These are phyloP conservation scores for Leptonema lineaticorne DNA, from an alignment of 1,140 invertebrate species.

Conservation along the genomic window DNA sequence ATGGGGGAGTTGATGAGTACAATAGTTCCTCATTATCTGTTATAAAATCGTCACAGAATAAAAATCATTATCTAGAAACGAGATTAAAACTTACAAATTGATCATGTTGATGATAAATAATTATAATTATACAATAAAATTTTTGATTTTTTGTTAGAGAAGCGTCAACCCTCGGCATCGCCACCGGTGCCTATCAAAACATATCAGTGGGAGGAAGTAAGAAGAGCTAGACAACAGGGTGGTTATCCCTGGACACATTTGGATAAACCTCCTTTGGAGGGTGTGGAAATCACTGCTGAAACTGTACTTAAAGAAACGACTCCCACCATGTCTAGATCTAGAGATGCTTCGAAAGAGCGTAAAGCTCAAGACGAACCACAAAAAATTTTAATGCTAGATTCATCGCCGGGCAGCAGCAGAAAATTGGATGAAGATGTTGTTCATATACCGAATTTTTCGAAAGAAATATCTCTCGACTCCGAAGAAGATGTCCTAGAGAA, in stretches of 20 bases:
- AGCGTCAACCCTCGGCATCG: conserved; percentile 32
- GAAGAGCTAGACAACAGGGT: conserved; percentile 59
- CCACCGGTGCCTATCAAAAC: conserved; percentile 65
- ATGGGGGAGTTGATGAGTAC: no score
- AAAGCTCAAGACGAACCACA: conserved; percentile 45
- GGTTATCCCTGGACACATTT: conserved; percentile 72
- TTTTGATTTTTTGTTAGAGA: conserved; percentile 39
- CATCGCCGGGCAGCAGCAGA: conserved; percentile 55
- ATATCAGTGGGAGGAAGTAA: conserved; percentile 72
- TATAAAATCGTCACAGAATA: no score
- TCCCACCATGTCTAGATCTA: conserved; percentile 53
- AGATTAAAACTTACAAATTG: no score
- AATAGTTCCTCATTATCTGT: no score
- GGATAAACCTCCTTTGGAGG: conserved; percentile 56
- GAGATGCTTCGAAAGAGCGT: conserved; percentile 47
- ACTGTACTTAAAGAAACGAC: conserved; percentile 50
- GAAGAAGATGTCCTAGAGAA: conserved; percentile 47
- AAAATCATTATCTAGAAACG: no score
- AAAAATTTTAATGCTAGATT: conserved; percentile 53
- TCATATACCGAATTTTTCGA: conserved; percentile 55
- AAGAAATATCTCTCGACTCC: conserved; percentile 55
- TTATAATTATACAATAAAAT: no score
- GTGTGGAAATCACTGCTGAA: conserved; percentile 56
- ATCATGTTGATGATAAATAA: no score
- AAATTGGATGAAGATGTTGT: conserved; percentile 47